Percentiles rank a stretch among this genome's conserved stretches.
These are phyloP conservation scores for Baryphthengus martii DNA, from an alignment of 2,113 vertebrate species.

Conservation along the genomic window DNA sequence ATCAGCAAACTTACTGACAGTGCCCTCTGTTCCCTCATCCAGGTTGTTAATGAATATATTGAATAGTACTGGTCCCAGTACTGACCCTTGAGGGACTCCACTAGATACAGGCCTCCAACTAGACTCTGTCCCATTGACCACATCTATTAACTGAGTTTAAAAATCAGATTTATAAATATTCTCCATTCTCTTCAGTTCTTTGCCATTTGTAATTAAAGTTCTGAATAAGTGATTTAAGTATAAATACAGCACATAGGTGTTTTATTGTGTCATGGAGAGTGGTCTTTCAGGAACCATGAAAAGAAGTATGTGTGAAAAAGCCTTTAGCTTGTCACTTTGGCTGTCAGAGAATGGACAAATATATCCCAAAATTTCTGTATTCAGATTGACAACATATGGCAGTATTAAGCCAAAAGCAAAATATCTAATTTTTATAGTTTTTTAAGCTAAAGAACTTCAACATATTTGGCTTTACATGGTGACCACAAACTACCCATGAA, in stretches of 20 bases:
- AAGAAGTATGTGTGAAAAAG: not conserved
- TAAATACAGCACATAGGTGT: not conserved
- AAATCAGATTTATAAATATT: not conserved
- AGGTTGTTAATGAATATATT: no score
- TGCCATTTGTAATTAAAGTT: not conserved
- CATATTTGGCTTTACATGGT: not conserved
- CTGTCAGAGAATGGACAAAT: not conserved
- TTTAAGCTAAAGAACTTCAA: not conserved
- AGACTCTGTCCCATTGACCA: no score
- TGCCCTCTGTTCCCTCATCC: no score
- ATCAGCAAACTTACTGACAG: no score
- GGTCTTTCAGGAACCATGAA: not conserved
- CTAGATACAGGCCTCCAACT: no score
- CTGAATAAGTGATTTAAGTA: not conserved
- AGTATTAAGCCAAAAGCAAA: not conserved
- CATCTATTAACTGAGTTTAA: not conserved
- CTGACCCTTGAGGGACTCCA: no score
- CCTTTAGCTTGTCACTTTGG: not conserved
- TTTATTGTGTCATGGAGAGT: not conserved
- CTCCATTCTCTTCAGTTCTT: not conserved
- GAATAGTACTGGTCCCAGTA: no score
- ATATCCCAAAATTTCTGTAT: not conserved
- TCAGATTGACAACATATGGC: not conserved
- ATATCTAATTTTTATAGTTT: not conserved
- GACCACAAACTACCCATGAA: not conserved